Evolutionary conservation across 2,797 vertebrate species (phyloP), one percentile per base, ranked within the genome.

Genomic region (Melanotaenia trifasciata): DNA sequence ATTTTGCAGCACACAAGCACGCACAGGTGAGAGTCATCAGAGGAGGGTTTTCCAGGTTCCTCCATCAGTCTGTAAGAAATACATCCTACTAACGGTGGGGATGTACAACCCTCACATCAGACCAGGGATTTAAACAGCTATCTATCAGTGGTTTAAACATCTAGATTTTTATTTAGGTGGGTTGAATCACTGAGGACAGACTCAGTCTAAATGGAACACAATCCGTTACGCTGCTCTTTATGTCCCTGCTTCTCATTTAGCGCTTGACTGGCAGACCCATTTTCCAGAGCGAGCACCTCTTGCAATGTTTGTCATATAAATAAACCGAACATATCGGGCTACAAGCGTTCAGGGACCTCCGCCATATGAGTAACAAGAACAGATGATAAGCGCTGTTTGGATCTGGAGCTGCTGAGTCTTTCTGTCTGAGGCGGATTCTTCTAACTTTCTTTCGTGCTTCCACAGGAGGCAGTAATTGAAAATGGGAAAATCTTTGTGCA

Each of bases 401-500:
- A 76, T 90, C 84, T 90, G 86, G 80, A 73, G 70, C 83, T 79
- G 83, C 26, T 40, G 70, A 80, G 64, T 70, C 86, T 58, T 72
- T 79, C 62, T 81, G 59, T 40, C 38, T 4, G 12, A 40, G 40
- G 13, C 5, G 16, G 40, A 43, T 43, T 43, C 18, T 18, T 40
- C 38, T 40, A 14, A 36, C 35, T 36, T 36, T 36, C 35, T 8
- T 9, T 9, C 2, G 2, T 36, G 83, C 81, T 89, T 89, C 81
- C 62, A 83, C 81, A 76, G 61, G 75, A 74, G 74, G 81, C 74
- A 81, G 89, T 94, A 92, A 45, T 89, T 85, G 89, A 91, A 87
- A 95, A 85, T 85, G 66, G 89, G 78, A 87, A 76, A 88, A 89
- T 78, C 85, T 88, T 91, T 93, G 83, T 93, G 89, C 85, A 45